Conservation (phyloP, 2,888 invertebrate species). For the Seira musarum region DNA sequence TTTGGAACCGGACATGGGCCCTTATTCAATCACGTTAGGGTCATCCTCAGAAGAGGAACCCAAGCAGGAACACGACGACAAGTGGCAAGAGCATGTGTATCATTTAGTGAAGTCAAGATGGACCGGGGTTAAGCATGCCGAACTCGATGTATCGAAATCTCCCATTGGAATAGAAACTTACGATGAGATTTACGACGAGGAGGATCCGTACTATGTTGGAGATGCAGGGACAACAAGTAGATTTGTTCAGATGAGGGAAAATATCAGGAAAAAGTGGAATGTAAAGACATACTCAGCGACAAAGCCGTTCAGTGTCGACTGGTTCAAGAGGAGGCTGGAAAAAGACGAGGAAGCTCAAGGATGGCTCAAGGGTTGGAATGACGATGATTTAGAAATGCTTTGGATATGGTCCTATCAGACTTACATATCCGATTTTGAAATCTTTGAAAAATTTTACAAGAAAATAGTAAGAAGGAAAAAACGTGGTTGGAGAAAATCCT, state of each 20-base stretch:
- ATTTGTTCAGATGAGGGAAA: background rate
- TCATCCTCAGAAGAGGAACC: no score
- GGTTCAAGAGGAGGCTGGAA: background rate
- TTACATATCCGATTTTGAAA: background rate
- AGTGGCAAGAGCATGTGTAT: no score
- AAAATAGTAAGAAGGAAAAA: conserved; percentile 1
- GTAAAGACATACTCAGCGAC: background rate
- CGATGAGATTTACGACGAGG: background rate
- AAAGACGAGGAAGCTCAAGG: background rate
- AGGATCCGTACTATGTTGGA: background rate
- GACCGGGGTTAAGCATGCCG: no score
- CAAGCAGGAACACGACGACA: no score
- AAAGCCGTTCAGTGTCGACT: background rate
- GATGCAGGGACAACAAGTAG: background rate
- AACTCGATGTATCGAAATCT: no score
- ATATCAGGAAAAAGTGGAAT: background rate
- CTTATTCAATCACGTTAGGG: no score
- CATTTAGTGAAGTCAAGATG: no score
- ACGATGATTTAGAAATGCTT: background rate
- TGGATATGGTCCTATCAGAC: conserved; percentile 13
- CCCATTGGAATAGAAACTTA: no score
- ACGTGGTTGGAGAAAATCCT: background rate
- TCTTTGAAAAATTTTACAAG: conserved; percentile 13
- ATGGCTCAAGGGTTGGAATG: background rate
- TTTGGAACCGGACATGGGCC: no score